Conservation (phyloP, 23 tunicate genomes). For the Phallusia fumigata region DNA sequence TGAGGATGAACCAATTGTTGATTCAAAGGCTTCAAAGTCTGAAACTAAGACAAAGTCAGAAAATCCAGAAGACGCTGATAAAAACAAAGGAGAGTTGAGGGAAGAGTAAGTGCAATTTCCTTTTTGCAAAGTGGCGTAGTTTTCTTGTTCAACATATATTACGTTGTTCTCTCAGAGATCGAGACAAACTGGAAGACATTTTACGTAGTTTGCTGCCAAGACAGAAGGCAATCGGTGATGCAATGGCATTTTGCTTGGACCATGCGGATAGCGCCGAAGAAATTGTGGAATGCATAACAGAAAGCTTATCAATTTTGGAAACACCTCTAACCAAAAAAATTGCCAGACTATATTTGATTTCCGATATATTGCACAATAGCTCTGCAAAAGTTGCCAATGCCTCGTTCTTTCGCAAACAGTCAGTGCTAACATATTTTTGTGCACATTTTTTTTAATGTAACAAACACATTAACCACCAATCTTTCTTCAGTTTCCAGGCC, state of each 20-base stretch:
- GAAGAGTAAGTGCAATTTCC: slow-evolving; percentile 66
- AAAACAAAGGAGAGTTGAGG: slow-evolving; percentile 49
- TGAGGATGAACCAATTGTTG: slow-evolving; percentile 59
- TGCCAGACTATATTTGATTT: slow-evolving; percentile 84
- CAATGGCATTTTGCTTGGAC: slow-evolving; percentile 90
- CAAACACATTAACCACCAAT: too few relatives aligned
- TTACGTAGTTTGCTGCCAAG: slow-evolving; percentile 74
- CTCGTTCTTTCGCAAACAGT: slow-evolving; percentile 92
- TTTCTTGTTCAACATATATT: neutral
- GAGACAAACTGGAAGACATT: slow-evolving; percentile 85
- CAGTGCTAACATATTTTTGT: neutral
- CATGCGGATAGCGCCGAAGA: slow-evolving; percentile 95
- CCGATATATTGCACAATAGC: slow-evolving; percentile 82
- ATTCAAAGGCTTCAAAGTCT: neutral
- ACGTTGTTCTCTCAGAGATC: slow-evolving; percentile 46
- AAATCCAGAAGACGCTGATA: slow-evolving; percentile 47
- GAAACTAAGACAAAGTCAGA: slow-evolving; percentile 17
- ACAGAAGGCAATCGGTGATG: slow-evolving; percentile 77
- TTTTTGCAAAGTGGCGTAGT: neutral
- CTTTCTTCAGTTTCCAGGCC: slow-evolving; percentile 51
- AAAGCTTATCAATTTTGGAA: slow-evolving; percentile 78
- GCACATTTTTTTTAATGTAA: neutral
- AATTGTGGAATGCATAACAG: slow-evolving; percentile 91
- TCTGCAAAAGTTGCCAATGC: slow-evolving; percentile 97
- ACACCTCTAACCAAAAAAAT: slow-evolving; percentile 89